Evolutionary conservation across 2,888 invertebrate genomes (phyloP).

Genomic region (Linyphia triangularis): DNA sequence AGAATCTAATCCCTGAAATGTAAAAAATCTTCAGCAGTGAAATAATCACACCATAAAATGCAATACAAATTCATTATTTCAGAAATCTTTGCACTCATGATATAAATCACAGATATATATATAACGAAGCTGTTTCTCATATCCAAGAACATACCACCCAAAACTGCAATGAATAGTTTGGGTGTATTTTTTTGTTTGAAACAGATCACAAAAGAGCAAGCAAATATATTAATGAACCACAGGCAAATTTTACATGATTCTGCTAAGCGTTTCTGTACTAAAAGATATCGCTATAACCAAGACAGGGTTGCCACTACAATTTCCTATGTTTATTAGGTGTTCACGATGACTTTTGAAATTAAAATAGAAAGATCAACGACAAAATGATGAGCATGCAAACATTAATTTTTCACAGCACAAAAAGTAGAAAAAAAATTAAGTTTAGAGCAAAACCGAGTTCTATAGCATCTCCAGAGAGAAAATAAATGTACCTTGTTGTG

Average conservation of each 20-base stretch:
- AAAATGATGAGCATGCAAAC: too few relatives aligned
- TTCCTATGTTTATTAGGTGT: too few relatives aligned
- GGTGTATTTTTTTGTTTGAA: background rate
- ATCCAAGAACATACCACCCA: conserved; percentile 35
- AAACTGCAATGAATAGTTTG: background rate
- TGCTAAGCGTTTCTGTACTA: background rate
- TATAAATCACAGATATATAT: conserved; percentile 57
- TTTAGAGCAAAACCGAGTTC: too few relatives aligned
- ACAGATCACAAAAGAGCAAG: too few relatives aligned
- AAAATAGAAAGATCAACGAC: too few relatives aligned
- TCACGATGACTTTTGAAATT: too few relatives aligned
- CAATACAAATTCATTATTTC: conserved; percentile 16
- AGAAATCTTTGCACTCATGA: background rate
- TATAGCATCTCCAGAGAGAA: too few relatives aligned
- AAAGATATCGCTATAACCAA: background rate
- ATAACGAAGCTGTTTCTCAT: conserved; percentile 23
- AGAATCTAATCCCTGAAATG: background rate
- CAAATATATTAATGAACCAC: too few relatives aligned
- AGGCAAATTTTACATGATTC: too few relatives aligned
- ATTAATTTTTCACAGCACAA: too few relatives aligned
- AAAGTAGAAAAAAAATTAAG: too few relatives aligned
- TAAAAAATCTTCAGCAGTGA: background rate
- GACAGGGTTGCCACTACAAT: background rate
- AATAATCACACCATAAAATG: conserved; percentile 7
- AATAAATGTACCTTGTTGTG: too few relatives aligned